phyloP scores from a whole-genome alignment of 2,113 vertebrate genomes.

The Poeciliopsis prolifica region DNA sequence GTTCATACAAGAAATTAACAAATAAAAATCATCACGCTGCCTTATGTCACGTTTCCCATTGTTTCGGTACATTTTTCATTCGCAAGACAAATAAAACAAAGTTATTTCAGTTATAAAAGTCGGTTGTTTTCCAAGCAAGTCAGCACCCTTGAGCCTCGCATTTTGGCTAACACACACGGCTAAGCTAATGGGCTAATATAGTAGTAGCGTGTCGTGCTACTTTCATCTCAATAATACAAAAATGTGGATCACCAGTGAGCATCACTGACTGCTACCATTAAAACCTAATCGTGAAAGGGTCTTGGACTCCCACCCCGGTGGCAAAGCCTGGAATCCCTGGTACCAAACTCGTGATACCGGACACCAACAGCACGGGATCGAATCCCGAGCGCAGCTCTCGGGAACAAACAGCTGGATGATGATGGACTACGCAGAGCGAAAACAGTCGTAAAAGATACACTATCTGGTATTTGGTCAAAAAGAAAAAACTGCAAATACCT shows the following conservation, averaged over 20 bases:
- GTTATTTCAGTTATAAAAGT: slow-evolving; percentile 3
- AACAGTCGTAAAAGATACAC: fast-evolving
- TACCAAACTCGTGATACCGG: neutral
- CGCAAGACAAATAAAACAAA: neutral
- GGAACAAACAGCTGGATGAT: fast-evolving
- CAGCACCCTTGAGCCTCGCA: slow-evolving; percentile 10
- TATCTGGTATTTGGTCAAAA: neutral
- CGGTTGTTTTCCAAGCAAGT: slow-evolving; percentile 3
- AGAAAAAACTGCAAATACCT: neutral
- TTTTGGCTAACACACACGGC: slow-evolving; percentile 43
- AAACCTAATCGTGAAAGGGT: fast-evolving
- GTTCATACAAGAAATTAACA: fast-evolving
- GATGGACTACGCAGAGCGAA: fast-evolving
- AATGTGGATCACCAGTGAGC: neutral
- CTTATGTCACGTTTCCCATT: fast-evolving
- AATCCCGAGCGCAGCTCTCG: slow-evolving; percentile 47
- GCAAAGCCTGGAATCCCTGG: slow-evolving; percentile 45
- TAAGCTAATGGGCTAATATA: slow-evolving; percentile 56
- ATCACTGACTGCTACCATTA: neutral
- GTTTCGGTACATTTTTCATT: slow-evolving; percentile 28
- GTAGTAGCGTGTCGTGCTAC: neutral
- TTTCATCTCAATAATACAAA: neutral
- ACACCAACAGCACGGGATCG: slow-evolving; percentile 45
- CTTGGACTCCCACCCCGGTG: slow-evolving; percentile 29
- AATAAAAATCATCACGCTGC: fast-evolving